Conservation (phyloP, 2,113 vertebrate species). For the Entomyzon cyanotis region DNA sequence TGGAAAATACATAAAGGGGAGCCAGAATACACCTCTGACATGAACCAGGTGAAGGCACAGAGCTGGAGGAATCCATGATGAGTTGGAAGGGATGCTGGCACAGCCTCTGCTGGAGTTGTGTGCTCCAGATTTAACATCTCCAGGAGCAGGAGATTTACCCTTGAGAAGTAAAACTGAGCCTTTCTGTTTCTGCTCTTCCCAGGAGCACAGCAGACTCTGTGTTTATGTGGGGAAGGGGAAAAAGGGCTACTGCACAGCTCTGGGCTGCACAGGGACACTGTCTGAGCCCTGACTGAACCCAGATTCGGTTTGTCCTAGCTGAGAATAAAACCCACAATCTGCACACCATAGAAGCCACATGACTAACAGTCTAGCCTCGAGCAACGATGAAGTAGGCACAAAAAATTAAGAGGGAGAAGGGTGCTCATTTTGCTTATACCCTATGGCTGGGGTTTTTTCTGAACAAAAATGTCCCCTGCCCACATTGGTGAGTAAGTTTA, state of each 20-base stretch:
- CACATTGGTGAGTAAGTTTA: not conserved
- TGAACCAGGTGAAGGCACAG: not conserved
- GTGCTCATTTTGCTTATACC: not conserved
- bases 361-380: not conserved
- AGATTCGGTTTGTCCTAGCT: not conserved
- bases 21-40: not conserved
- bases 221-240: not conserved
- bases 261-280: not conserved
- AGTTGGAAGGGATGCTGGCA: not conserved
- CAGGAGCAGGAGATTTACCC: not conserved
- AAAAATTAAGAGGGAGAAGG: not conserved
- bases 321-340: not conserved
- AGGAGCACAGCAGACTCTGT: not conserved
- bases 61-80: fast-evolving
- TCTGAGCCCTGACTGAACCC: not conserved
- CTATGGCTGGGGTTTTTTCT: not conserved
- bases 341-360: not conserved
- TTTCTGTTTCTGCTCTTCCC: not conserved
- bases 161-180: not conserved
- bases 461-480: not conserved
- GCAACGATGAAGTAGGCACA: not conserved
- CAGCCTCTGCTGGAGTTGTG: not conserved
- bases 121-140: no score
- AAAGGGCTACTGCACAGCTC: not conserved
- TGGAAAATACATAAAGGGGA: not conserved